These are phyloP conservation scores for Muschampia plurimacula DNA, from an alignment of 2,888 invertebrate species.

Conservation along the genomic window DNA sequence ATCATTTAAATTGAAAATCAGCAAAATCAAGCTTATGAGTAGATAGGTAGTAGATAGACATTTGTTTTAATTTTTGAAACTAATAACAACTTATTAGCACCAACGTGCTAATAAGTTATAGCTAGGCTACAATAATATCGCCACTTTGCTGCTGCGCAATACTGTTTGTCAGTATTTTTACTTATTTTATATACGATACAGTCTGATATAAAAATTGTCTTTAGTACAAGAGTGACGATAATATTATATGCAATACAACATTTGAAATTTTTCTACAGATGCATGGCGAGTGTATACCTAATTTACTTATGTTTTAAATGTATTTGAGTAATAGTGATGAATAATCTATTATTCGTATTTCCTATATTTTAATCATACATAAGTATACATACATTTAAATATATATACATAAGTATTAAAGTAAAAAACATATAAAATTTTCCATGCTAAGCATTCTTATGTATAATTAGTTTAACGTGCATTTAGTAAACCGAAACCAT, in stretches of 20 bases:
- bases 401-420: neutral
- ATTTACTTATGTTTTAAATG: neutral
- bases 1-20: neutral
- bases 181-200: too few species aligned
- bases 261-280: constrained; percentile 61
- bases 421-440: neutral
- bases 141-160: neutral
- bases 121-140: neutral
- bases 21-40: neutral
- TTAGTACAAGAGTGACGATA: neutral
- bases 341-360: neutral
- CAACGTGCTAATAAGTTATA: neutral
- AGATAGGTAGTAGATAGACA: neutral
- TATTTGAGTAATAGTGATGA: neutral
- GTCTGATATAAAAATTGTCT: neutral
- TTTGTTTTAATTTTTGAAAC: neutral
- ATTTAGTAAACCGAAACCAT: constrained; percentile 54
- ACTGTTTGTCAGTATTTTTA: too few species aligned
- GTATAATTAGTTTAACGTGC: constrained; percentile 50
- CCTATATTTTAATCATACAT: neutral
- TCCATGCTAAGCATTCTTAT: constrained; percentile 37
- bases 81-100: neutral
- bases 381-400: neutral
- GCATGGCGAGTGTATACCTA: constrained; percentile 65
- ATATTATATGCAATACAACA: neutral